Conservation (phyloP, 1,140 invertebrate species). For the Nephila pilipes region DNA sequence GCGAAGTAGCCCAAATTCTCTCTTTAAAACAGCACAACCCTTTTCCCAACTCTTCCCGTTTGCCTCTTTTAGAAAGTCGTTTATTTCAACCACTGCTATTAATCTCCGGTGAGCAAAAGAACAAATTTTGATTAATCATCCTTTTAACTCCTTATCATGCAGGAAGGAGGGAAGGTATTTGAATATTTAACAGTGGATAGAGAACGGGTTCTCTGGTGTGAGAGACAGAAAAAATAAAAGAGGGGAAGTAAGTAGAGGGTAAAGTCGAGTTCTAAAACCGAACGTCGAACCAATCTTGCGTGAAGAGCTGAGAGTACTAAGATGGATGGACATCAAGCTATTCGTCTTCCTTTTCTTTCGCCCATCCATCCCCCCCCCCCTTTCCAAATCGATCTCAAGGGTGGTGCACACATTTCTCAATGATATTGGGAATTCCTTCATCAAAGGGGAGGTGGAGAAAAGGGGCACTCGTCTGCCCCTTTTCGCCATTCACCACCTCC, state of each 20-base stretch:
- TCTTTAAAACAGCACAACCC: not conserved
- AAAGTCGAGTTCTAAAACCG: constrained; percentile 39
- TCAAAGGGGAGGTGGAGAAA: constrained; percentile 29
- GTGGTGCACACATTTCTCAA: constrained; percentile 62
- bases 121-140: constrained; percentile 73
- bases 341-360: constrained; percentile 73
- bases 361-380: not conserved
- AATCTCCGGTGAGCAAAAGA: constrained; percentile 40
- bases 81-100: constrained; percentile 46
- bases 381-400: constrained; percentile 40
- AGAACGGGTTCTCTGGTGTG: not conserved
- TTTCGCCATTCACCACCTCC: not conserved
- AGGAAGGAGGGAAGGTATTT: constrained; percentile 37
- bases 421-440: constrained; percentile 73
- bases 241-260: constrained; percentile 22
- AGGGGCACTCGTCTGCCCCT: not conserved
- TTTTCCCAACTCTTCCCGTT: not conserved
- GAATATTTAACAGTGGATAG: constrained; percentile 59
- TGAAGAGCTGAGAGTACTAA: constrained; percentile 53
- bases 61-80: constrained; percentile 19
- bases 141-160: constrained; percentile 70
- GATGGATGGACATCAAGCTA: constrained; percentile 67
- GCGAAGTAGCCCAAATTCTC: not conserved
- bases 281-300: constrained; percentile 55
- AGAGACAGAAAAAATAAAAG: constrained; percentile 24